Evolutionary conservation across 2,888 invertebrate species (phyloP), one percentile per base, ranked within the genome.

Genomic region (Elegia similella): DNA sequence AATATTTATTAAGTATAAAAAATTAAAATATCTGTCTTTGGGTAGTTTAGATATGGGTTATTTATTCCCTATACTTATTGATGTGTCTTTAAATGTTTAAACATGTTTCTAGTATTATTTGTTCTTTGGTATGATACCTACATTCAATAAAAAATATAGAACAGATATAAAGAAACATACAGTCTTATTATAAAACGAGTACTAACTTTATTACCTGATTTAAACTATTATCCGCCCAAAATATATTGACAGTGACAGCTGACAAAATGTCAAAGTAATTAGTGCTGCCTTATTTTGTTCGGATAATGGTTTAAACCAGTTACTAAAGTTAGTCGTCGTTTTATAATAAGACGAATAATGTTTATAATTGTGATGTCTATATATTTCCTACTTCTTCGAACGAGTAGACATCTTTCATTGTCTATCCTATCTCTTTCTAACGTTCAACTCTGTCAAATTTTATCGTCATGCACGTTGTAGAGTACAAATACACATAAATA

Each of bases 391-490:
- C 69, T 61, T 68, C 59, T 60, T 65, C 66, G 61, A 66, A 62
- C 70, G 66, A 73, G 73, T 75, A 78, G 77, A 72, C 67, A 70
- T 68, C 59, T 55, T 52, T 80, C 59, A 72, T 73, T 79, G 74
- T 82, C 61, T 65, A 61, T 74, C 70, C 73, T 72, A 63, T 77
- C 70, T 75, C 74, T 73, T 72, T 75, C 72, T 74, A 64, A 74
- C 75, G 72, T 72, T 73, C 65, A 67, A 67, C 77, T 74, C 70
- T 72, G 65, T 70, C 64, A 67, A 64, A 61, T 66, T 69, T 66
- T 66, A 72, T 70, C 76, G 72, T 78, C 78, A 78, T 80, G 74
- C 75, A 79, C 76, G 73, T 69, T 63, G 62, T 61, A 63, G 60
- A 58, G 42, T 53, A 55, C 43, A 42, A 29, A n/a, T 30, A 47